Percentiles rank a stretch among this genome's conserved stretches.
These are phyloP conservation scores for Lymantria monacha DNA, from an alignment of 2,888 invertebrate species.

Conservation along the genomic window DNA sequence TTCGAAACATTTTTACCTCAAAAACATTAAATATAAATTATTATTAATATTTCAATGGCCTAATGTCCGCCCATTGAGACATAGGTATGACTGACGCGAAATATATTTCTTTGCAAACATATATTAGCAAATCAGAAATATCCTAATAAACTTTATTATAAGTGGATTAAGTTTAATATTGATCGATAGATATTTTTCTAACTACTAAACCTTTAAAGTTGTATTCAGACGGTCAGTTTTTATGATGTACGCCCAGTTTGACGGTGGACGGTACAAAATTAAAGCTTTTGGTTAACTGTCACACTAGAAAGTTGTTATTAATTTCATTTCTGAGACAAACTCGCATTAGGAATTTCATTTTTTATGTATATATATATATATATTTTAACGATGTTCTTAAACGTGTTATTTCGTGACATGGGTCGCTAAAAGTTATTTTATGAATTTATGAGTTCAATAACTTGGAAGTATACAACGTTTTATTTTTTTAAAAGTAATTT, in stretches of 20 bases:
- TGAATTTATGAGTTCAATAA: too few relatives aligned
- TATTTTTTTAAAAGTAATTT: too few relatives aligned
- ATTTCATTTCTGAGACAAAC: conserved; percentile 42
- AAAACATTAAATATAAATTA: conserved; percentile 36
- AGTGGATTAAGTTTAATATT: fast-evolving
- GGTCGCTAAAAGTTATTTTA: neutral
- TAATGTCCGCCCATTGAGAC: conserved; percentile 58
- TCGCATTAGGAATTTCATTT: conserved; percentile 18
- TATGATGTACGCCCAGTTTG: conserved; percentile 48
- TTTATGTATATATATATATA: conserved; percentile 10
- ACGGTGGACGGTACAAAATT: conserved; percentile 51
- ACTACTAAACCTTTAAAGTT: conserved; percentile 22
- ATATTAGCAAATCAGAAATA: neutral
- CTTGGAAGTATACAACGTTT: too few relatives aligned
- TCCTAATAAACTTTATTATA: neutral
- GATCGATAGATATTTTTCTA: neutral
- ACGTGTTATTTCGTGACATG: conserved; percentile 12
- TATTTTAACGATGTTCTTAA: conserved; percentile 2
- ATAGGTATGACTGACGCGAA: conserved; percentile 52
- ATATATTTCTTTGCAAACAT: conserved; percentile 37
- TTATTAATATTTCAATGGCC: conserved; percentile 43
- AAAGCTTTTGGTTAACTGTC: conserved; percentile 62
- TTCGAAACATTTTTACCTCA: conserved; percentile 32
- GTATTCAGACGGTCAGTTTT: conserved; percentile 38
- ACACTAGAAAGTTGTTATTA: conserved; percentile 58